A percentile compares a stretch with the other conserved stretches of the same genome.
Conservation (phyloP, 2,797 vertebrate species). For the Lepus oiostolus region DNA sequence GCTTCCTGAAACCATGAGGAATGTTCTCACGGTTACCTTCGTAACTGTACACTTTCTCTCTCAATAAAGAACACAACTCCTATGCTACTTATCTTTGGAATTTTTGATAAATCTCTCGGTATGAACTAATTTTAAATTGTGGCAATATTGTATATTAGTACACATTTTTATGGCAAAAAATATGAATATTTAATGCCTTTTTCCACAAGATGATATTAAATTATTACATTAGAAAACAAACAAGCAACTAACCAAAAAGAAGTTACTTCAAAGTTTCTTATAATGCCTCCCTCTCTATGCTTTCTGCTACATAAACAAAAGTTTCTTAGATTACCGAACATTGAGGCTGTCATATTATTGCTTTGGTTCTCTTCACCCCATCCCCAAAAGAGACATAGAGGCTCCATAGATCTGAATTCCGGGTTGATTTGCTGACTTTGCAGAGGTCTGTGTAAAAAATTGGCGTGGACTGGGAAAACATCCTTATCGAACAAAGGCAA, state of each 20-base stretch:
- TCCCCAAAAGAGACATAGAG: slow-evolving; percentile 75
- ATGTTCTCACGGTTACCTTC: slow-evolving; percentile 70
- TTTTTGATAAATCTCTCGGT: slow-evolving; percentile 82
- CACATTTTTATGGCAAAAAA: slow-evolving; percentile 79
- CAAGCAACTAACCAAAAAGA: slow-evolving; percentile 63
- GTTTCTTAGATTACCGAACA: slow-evolving; percentile 80
- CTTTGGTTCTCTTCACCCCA: slow-evolving; percentile 68
- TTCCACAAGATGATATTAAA: slow-evolving; percentile 75
- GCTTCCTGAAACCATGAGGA: slow-evolving; percentile 61
- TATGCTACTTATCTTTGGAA: slow-evolving; percentile 69
- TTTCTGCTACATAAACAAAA: slow-evolving; percentile 83
- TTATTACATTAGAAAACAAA: neutral
- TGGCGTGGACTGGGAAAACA: slow-evolving; percentile 81
- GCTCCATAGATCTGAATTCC: slow-evolving; percentile 81
- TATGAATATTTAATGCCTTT: slow-evolving; percentile 84
- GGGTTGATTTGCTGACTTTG: slow-evolving; percentile 86
- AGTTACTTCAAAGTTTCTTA: slow-evolving; percentile 79
- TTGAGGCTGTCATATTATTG: slow-evolving; percentile 76
- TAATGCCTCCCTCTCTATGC: slow-evolving; percentile 61
- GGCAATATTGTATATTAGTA: slow-evolving; percentile 84
- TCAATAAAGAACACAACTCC: slow-evolving; percentile 80
- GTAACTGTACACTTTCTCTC: slow-evolving; percentile 56
- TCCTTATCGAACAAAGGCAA: slow-evolving; percentile 86
- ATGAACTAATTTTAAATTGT: slow-evolving; percentile 80
- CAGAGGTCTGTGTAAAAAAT: slow-evolving; percentile 85